Evolutionary conservation across 2,888 invertebrate genomes (phyloP).

Genomic region (Amblyjoppa fuscipennis): DNA sequence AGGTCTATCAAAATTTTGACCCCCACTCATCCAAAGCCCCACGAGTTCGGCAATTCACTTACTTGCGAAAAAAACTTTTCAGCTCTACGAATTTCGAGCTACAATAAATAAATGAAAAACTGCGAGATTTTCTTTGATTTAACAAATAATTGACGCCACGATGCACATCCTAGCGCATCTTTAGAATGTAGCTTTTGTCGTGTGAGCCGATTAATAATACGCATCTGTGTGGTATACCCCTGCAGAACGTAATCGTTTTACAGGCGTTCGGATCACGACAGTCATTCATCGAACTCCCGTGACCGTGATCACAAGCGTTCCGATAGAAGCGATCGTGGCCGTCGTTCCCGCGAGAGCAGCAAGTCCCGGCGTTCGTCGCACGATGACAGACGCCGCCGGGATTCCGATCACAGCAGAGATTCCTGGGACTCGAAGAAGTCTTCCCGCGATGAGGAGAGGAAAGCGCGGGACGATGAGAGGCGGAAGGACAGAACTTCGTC

Average conservation of each 20-base stretch:
- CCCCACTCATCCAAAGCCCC: too few species aligned
- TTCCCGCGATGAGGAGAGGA: conserved; percentile 77
- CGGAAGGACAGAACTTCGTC: conserved; percentile 76
- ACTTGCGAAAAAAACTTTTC: too few species aligned
- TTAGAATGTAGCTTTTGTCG: conserved; percentile 64
- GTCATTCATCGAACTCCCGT: conserved; percentile 77
- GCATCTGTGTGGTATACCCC: conserved; percentile 85
- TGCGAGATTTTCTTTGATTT: conserved; percentile 40
- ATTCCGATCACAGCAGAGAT: conserved; percentile 76
- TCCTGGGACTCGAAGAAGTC: conserved; percentile 75
- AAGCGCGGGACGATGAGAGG: conserved; percentile 78
- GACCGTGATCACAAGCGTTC: conserved; percentile 77
- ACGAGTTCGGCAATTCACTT: too few species aligned
- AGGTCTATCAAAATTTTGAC: too few species aligned
- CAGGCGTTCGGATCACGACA: conserved; percentile 83
- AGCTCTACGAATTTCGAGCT: too few species aligned
- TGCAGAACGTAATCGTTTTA: conserved; percentile 85
- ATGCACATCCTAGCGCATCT: conserved; percentile 1
- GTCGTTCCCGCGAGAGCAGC: conserved; percentile 73
- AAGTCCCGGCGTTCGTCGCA: conserved; percentile 77
- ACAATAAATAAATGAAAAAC: not conserved
- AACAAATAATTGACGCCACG: conserved; percentile 25
- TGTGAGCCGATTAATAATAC: conserved; percentile 83
- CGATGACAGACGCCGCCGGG: conserved; percentile 78
- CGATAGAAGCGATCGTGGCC: conserved; percentile 75